Percentiles rank a stretch among this genome's conserved stretches.
phyloP scores from a whole-genome alignment of 37 sponge, comb jelly and placozoan species.

The Tethya wilhelma region DNA sequence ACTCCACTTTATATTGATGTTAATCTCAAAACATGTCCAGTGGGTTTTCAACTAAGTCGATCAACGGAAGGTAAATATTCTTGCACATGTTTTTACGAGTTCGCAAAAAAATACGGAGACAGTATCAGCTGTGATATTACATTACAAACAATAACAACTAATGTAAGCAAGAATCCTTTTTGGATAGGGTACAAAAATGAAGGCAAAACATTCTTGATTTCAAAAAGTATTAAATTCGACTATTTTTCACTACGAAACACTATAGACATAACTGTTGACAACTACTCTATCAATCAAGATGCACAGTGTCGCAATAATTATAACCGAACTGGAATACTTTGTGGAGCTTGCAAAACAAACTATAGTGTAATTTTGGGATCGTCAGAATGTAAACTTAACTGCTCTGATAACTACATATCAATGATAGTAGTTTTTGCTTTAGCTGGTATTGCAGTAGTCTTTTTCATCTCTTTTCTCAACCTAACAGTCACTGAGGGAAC shows the following conservation, averaged over 20 bases:
- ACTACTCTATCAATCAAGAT: neutral
- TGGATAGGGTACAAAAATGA: neutral
- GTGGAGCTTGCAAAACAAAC: slow-evolving; percentile 37
- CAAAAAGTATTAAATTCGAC: no score
- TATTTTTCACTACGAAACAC: no score
- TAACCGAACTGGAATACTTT: slow-evolving; percentile 43
- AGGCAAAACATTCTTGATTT: neutral
- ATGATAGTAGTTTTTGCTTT: slow-evolving; percentile 16
- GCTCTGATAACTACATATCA: neutral
- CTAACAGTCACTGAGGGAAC: slow-evolving; percentile 49
- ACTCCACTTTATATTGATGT: neutral
- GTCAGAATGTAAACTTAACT: slow-evolving; percentile 11
- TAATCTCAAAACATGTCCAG: slow-evolving; percentile 4
- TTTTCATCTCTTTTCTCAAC: slow-evolving; percentile 29
- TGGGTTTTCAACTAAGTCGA: no score
- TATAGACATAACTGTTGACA: neutral
- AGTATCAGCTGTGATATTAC: neutral
- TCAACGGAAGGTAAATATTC: no score
- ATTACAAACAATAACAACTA: neutral
- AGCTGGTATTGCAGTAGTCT: slow-evolving; percentile 33
- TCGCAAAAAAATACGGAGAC: neutral
- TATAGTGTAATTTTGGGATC: slow-evolving; percentile 37
- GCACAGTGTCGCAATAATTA: slow-evolving; percentile 51
- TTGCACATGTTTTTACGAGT: no score
- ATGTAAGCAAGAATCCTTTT: neutral